A percentile compares a stretch with the other conserved stretches of the same genome.
Evolutionary conservation across 2,888 invertebrate genomes (phyloP).

Genomic region (Masnerella sp.): DNA sequence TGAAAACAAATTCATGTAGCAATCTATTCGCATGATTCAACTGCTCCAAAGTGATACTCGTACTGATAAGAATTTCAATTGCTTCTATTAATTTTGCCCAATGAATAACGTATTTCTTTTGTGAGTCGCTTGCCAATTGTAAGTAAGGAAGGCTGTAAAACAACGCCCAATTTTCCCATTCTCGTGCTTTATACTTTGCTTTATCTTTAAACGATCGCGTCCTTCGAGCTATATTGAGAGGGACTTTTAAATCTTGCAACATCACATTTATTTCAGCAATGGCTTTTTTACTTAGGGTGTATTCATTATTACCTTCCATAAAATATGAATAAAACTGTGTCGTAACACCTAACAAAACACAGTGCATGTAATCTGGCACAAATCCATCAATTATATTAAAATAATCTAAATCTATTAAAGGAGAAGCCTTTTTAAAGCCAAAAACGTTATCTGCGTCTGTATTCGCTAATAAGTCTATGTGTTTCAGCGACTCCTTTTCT

Average conservation of each 20-base stretch:
- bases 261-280: not conserved
- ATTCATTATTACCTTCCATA: not conserved
- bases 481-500: not conserved
- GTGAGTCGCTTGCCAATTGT: not conserved
- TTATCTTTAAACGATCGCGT: constrained; percentile 12
- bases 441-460: not conserved
- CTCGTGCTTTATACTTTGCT: constrained; percentile 6
- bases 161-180: constrained; percentile 26
- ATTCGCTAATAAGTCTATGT: constrained; percentile 6
- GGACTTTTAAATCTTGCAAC: constrained; percentile 4
- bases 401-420: constrained; percentile 9
- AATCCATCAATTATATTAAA: constrained; percentile 21
- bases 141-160: constrained; percentile 9
- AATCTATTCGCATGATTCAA: constrained; percentile 6
- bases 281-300: not conserved
- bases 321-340: constrained; percentile 9
- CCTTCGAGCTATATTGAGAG: not conserved
- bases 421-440: constrained; percentile 16
- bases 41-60: not conserved
- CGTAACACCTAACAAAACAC: constrained; percentile 2
- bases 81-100: constrained; percentile 5
- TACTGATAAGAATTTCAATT: not conserved
- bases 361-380: constrained; percentile 18
- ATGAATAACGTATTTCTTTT: constrained; percentile 7
- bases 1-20: constrained; percentile 3